Percentiles rank a stretch among this genome's conserved stretches.
Conservation (phyloP, 2,113 vertebrate genomes). For the Lophochroa leadbeateri region DNA sequence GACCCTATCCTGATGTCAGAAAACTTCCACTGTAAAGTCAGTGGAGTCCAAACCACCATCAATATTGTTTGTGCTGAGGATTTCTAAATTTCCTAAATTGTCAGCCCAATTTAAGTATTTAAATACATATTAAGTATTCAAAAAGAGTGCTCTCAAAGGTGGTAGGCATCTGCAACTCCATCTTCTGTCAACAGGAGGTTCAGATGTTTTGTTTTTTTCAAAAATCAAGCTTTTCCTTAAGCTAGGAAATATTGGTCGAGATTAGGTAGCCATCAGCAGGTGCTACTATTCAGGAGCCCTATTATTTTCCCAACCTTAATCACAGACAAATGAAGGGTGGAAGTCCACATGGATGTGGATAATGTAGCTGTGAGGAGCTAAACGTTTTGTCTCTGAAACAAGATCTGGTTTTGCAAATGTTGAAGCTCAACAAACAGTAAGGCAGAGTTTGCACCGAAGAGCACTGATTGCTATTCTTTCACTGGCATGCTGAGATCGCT, state of each 20-base stretch:
- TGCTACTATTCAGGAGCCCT: slow-evolving; percentile 4
- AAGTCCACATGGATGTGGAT: neutral
- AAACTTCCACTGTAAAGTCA: neutral
- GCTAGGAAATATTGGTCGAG: neutral
- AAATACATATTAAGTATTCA: neutral
- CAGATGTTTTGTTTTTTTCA: neutral
- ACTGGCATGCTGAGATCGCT: neutral
- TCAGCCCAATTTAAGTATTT: neutral
- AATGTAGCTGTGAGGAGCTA: neutral
- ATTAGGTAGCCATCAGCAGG: slow-evolving; percentile 11
- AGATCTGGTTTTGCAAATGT: neutral
- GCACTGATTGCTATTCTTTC: neutral
- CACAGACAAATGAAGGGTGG: neutral
- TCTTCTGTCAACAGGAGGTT: slow-evolving; percentile 51
- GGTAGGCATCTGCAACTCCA: slow-evolving; percentile 6
- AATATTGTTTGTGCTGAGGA: neutral
- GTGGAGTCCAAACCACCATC: neutral
- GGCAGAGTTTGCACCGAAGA: neutral
- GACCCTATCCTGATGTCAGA: neutral
- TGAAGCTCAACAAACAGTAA: neutral
- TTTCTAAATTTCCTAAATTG: neutral
- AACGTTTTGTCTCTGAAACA: neutral
- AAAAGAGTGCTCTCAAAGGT: neutral
- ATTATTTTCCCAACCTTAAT: slow-evolving; percentile 3
- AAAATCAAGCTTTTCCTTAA: slow-evolving; percentile 16